Base-by-base conservation (phyloP, 2,888 invertebrate species). In the Onthophagus sagittarius region DNA sequence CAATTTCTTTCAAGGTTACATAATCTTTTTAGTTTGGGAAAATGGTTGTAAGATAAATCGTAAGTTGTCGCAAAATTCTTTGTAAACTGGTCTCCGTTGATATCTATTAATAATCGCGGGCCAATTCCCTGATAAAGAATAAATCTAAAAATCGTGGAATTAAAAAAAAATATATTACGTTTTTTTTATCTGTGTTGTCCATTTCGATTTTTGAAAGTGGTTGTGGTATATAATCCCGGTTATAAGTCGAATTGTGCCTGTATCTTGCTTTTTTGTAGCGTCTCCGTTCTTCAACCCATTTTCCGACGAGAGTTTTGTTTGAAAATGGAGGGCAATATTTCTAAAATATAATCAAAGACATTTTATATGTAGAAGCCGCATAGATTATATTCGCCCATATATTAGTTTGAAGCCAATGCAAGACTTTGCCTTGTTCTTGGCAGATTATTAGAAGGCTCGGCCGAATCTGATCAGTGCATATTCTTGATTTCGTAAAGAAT, bases 1-100 rank as follows among this genome's bases (percentile, higher is more conserved):
- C 39, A 53, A 1, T 53, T 53, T 53, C 39, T 53, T 53, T 53
- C 39, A 4, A 53, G 39, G 39, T 23, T 23, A 23, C 23, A 23
- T 23, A 23, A 2, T 23, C 23, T 23, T 23, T 23, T 23, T 23
- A 53, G 2, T 4, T 53, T 53, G 2, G 39, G 39, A 65, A 89
- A 82, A 77, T 89, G 88, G 78, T 87, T 85, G 81, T 88, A 89
- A 4, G 86, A 87, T 7, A 89, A 80, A 79, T 89, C 89, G 75
- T 86, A 87, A 0, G 84, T 86, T 0, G 88, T 86, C 7, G 87
- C 85, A 80, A 84, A 88, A 81, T 90, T 85, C 32, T 82, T 87
- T 3, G 83, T 84, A 79, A 88, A 88, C 5, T 78, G 72, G 4
- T 85, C 85, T 78, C 86, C 86, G 75, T 87, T 86, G 77, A 86